Base-by-base conservation (phyloP, 2,113 vertebrate genomes). In the Steatornis caripensis region DNA sequence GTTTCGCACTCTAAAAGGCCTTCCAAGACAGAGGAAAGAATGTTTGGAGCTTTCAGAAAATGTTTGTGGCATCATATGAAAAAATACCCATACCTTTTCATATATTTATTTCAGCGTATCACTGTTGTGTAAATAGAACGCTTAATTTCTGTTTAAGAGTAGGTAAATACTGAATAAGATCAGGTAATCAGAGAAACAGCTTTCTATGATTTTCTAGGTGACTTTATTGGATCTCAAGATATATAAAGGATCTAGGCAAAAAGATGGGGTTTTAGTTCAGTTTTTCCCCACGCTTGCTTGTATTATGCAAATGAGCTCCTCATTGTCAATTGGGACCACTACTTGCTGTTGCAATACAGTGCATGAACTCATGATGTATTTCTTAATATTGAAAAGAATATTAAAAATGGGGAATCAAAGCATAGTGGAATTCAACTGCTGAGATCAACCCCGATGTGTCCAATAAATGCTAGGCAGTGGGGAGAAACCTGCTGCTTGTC, bases 381-480 rank as follows among this genome's bases (percentile, higher is more conserved):
- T 58, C 48, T 49, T 68, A 23, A 75, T 4, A 10, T n/a, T 43
- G 30, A 68, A 87, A 84, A 62, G 15, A 58, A n/a, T n/a, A 5
- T n/a, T 49, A 3, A 11, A 46, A 81, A 71, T 34, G 5, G 30
- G 27, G 4, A 16, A 62, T 46, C 15, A 74, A 86, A 83, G 10
- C 15, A 43, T 12, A 66, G 5, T 24, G 9, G 48, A 58, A 93
- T 78, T 68, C 36, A 53, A 65, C 18, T 51, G 9, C 23, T 82
- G 55, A 76, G 11, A 46, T 71, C 27, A 90, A 34, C 5, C 4
- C 11, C 30, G 30, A 53, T 68, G 17, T 5, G 14, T 29, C 11
- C 4, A 68, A 13, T 49, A 54, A 82, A 82, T 0, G 0, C 5
- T 30, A 68, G 9, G 6, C n/a, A n/a, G n/a, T n/a, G n/a, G n/a